These are phyloP conservation scores for Tenebrosternarchus preto DNA, from an alignment of 2,113 vertebrate genomes.

Conservation along the genomic window DNA sequence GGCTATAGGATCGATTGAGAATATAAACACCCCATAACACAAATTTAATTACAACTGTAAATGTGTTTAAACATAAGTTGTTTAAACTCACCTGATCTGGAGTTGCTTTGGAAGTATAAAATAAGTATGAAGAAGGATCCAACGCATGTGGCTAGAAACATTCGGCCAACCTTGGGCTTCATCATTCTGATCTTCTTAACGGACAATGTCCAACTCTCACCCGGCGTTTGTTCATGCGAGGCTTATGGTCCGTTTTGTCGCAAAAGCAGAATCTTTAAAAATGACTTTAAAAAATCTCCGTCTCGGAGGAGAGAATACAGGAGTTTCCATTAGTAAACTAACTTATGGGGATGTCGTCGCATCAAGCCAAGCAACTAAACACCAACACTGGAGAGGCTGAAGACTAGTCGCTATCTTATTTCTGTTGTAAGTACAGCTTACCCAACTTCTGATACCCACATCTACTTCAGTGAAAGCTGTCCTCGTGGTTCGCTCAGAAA, in stretches of 20 bases:
- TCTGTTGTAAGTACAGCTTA: too few species aligned
- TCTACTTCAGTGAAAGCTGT: too few species aligned
- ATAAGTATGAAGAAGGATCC: constrained; percentile 74
- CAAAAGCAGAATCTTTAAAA: background rate
- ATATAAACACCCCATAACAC: background rate
- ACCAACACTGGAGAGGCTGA: too few species aligned
- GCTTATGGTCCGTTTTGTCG: background rate
- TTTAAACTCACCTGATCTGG: constrained; percentile 67
- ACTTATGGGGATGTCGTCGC: background rate
- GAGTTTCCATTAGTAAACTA: background rate
- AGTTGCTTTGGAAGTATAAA: constrained; percentile 75
- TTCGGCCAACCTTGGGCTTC: constrained; percentile 71
- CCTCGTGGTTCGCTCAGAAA: background rate
- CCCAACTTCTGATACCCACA: too few species aligned
- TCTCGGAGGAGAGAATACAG: constrained; percentile 2
- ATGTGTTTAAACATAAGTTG: background rate
- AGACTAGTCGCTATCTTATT: too few species aligned
- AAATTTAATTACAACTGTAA: background rate
- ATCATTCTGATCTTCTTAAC: constrained; percentile 60
- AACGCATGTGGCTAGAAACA: constrained; percentile 74
- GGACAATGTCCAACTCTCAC: constrained; percentile 11
- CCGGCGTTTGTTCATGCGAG: constrained; percentile 61
- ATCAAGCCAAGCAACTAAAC: background rate
- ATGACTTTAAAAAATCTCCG: background rate
- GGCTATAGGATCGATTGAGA: too few species aligned